These are phyloP conservation scores for Neolamprologus devosi DNA, from an alignment of 2,113 vertebrate genomes.

Conservation along the genomic window DNA sequence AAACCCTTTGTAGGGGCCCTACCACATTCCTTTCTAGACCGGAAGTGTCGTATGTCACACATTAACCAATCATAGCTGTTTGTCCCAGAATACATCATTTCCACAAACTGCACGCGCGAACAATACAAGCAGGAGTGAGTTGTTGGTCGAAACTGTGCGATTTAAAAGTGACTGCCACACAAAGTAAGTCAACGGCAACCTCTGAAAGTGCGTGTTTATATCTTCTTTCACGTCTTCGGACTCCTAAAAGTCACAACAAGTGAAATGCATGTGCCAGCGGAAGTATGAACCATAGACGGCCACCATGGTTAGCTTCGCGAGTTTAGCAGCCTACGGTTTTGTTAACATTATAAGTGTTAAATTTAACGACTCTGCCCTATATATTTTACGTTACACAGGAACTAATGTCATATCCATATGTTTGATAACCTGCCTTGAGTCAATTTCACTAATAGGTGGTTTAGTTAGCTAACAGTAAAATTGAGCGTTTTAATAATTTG, in stretches of 20 bases:
- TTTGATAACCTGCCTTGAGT: neutral
- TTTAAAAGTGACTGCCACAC: neutral
- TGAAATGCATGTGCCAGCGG: neutral
- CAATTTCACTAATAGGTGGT: neutral
- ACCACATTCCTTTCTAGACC: neutral
- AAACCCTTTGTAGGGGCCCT: neutral
- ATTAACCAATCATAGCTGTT: neutral
- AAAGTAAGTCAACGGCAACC: conserved; percentile 6
- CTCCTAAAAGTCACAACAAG: neutral
- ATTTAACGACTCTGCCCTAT: neutral
- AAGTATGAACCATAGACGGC: neutral
- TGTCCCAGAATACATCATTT: conserved; percentile 27
- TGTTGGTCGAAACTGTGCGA: neutral
- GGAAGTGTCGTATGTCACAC: neutral
- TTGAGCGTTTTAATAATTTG: neutral
- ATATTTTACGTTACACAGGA: neutral
- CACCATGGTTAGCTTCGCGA: neutral
- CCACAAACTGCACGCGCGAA: conserved; percentile 46
- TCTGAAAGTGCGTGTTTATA: neutral
- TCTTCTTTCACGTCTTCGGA: neutral
- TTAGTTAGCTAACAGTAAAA: neutral
- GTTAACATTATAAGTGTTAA: neutral
- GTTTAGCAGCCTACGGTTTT: neutral
- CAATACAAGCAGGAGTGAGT: neutral
- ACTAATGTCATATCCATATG: neutral